Evolutionary conservation across 1,140 invertebrate genomes (phyloP).

Genomic region (Dryas iulia): DNA sequence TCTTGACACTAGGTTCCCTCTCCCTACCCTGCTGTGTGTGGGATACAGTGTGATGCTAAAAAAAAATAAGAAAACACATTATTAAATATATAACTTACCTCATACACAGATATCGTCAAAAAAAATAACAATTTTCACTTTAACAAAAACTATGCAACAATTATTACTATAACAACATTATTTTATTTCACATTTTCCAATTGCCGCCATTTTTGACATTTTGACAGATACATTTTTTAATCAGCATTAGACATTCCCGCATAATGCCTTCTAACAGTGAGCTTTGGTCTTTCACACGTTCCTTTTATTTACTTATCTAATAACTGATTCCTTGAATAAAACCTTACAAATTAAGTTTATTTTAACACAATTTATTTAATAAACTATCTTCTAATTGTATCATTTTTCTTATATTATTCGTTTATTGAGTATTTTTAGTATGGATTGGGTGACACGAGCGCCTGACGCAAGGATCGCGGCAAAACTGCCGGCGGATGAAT

Average conservation of each 20-base stretch:
- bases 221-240: not conserved
- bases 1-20: not conserved
- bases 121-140: not conserved
- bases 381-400: not conserved
- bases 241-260: not conserved
- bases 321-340: not conserved
- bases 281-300: not conserved
- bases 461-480: conserved; percentile 30
- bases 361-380: not conserved
- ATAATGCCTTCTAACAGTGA: not conserved
- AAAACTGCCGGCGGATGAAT: conserved; percentile 33
- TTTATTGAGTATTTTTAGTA: not conserved
- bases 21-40: not conserved
- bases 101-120: not conserved
- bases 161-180: not conserved
- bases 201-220: not conserved
- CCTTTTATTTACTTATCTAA: not conserved
- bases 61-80: too few species aligned
- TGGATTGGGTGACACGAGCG: conserved; percentile 9
- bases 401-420: not conserved
- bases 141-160: not conserved
- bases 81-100: not conserved
- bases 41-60: too few species aligned
- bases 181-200: not conserved
- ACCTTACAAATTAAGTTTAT: not conserved